A percentile compares a stretch with the other conserved stretches of the same genome.
Evolutionary conservation across 2,888 invertebrate species (phyloP).

Genomic region (Tiliacea aurago): DNA sequence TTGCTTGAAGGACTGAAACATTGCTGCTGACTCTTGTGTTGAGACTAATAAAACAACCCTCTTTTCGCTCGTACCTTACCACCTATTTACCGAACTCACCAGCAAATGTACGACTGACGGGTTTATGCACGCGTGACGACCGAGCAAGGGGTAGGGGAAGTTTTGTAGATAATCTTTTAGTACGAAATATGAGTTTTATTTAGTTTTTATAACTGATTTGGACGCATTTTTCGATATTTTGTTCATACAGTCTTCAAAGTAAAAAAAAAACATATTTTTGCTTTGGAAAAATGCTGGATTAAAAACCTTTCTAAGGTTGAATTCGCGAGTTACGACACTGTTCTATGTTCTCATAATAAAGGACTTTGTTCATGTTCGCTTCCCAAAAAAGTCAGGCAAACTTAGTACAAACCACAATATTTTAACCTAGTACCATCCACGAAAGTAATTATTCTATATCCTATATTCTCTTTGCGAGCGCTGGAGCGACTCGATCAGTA

Average conservation of each 20-base stretch:
- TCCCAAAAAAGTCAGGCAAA: too few species aligned
- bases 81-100: slow-evolving; percentile 6
- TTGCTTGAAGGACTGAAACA: too few species aligned
- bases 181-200: slow-evolving; percentile 8
- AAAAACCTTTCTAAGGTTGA: not conserved
- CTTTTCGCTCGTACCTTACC: slow-evolving; percentile 3
- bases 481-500: slow-evolving; percentile 20
- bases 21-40: too few species aligned
- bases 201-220: slow-evolving; percentile 11
- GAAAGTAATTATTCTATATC: slow-evolving; percentile 36
- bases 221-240: not conserved
- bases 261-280: not conserved
- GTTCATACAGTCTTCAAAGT: not conserved
- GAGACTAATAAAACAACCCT: not conserved
- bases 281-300: too few species aligned
- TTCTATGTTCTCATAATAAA: not conserved
- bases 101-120: slow-evolving; percentile 37
- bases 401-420: not conserved
- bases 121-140: slow-evolving; percentile 48
- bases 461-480: slow-evolving; percentile 18
- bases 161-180: slow-evolving; percentile 22
- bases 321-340: not conserved
- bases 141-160: not conserved
- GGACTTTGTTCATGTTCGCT: not conserved
- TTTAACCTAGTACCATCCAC: not conserved